A percentile compares a stretch with the other conserved stretches of the same genome.
Evolutionary conservation across 2,113 vertebrate species (phyloP).

Genomic region (Melanostigma gelatinosum): DNA sequence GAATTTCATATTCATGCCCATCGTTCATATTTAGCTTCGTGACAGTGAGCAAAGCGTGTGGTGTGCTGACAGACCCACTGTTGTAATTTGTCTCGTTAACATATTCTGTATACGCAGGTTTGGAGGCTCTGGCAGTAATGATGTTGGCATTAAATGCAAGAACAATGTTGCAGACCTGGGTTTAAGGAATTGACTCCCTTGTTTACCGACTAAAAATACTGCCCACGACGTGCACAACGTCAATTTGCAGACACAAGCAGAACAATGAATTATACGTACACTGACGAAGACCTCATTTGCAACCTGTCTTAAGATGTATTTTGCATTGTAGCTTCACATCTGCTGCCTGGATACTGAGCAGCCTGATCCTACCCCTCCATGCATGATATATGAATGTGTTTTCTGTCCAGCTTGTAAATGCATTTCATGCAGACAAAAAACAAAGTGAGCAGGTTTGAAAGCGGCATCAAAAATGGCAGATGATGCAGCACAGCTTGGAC

Average conservation of each 20-base stretch:
- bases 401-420: neutral
- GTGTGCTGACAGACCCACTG: neutral
- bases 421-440: neutral
- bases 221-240: neutral
- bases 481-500: neutral
- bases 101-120: neutral
- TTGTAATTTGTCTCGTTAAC: neutral
- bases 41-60: neutral
- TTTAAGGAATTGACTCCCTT: constrained; percentile 3
- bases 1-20: constrained; percentile 20
- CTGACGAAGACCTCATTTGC: constrained; percentile 9
- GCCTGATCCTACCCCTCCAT: constrained; percentile 2
- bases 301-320: constrained; percentile 2
- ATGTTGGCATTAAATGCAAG: constrained; percentile 16
- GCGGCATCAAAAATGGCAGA: neutral
- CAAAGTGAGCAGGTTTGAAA: neutral
- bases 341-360: neutral
- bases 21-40: neutral
- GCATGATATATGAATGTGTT: neutral
- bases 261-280: constrained; percentile 1
- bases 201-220: constrained; percentile 31
- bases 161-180: constrained; percentile 5
- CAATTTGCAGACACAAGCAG: constrained; percentile 25
- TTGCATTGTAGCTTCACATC: neutral
- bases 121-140: neutral